These are phyloP conservation scores for Podabrus alpinus DNA, from an alignment of 2,888 invertebrate genomes.

Conservation along the genomic window DNA sequence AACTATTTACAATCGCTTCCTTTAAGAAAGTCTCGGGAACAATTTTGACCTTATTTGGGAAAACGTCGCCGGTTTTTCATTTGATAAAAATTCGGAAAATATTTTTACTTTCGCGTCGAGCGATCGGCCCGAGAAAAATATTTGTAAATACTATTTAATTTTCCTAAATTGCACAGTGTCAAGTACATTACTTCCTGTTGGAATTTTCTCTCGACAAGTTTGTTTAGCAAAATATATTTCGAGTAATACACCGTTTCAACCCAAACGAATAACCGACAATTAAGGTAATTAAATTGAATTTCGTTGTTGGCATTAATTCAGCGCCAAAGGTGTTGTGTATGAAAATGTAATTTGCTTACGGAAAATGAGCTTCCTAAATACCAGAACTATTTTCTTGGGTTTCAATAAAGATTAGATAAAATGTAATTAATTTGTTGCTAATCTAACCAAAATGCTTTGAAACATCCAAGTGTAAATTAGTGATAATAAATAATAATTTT, in stretches of 20 bases:
- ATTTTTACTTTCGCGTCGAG: no score
- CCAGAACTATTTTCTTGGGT: neutral
- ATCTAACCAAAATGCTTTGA: neutral
- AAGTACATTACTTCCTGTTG: neutral
- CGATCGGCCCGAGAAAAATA: neutral
- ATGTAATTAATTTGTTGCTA: neutral
- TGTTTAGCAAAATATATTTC: constrained; percentile 12
- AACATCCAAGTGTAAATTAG: neutral
- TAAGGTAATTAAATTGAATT: constrained; percentile 22
- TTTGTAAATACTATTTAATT: no score
- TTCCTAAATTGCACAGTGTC: neutral
- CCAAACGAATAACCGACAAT: constrained; percentile 13
- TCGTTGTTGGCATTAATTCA: constrained; percentile 22
- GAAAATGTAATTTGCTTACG: neutral
- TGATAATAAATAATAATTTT: neutral
- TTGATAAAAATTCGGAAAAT: neutral
- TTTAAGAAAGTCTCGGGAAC: neutral
- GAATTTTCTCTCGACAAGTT: neutral
- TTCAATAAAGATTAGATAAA: neutral
- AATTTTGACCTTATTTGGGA: neutral
- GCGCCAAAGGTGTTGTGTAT: constrained; percentile 19
- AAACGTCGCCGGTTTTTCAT: neutral
- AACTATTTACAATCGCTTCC: neutral
- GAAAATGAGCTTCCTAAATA: neutral
- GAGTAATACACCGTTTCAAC: constrained; percentile 10